Percentiles rank a stretch among this genome's conserved stretches.
phyloP scores from a whole-genome alignment of 2,888 invertebrate genomes.

The Acanthosepion lycidas region DNA sequence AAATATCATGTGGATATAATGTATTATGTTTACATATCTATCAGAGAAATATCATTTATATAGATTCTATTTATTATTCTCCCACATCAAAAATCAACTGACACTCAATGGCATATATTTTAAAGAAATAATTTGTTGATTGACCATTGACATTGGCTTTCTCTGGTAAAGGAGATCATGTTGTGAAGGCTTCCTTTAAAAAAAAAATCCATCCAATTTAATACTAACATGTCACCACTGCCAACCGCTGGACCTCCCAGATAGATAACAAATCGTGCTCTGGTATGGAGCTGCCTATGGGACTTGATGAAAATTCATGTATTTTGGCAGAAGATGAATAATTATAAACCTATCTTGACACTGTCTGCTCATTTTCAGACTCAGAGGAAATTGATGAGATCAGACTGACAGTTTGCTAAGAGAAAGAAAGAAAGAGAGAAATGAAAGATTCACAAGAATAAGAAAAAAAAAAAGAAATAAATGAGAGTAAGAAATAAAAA shows the following conservation, averaged over 20 bases:
- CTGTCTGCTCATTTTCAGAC: background rate
- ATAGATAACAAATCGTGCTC: background rate
- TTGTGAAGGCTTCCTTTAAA: background rate
- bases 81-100: background rate
- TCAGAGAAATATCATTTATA: background rate
- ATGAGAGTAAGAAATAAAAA: background rate
- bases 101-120: background rate
- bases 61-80: background rate
- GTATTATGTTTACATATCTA: background rate
- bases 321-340: background rate
- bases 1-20: background rate
- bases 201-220: background rate
- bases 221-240: background rate
- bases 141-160: background rate
- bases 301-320: background rate
- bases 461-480: background rate
- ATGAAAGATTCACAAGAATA: background rate
- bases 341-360: background rate
- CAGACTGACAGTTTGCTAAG: background rate
- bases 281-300: background rate
- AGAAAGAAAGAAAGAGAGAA: background rate
- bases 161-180: background rate
- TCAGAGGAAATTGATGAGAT: background rate
- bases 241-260: background rate
- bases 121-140: background rate